Conservation (phyloP, 2,113 vertebrate genomes). For the Vireo altiloquus region DNA sequence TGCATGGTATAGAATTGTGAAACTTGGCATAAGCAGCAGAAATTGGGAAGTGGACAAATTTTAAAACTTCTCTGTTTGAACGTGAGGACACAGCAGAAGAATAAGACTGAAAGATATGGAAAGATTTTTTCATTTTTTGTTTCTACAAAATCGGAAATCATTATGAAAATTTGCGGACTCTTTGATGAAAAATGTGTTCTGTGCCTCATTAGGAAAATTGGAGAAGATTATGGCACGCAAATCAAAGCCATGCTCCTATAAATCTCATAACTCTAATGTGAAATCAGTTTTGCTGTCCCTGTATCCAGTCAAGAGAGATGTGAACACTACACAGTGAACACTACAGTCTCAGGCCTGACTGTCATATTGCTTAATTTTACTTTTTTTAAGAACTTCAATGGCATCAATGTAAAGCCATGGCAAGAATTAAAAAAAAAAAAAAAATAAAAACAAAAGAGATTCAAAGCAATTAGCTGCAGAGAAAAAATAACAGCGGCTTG, state of each 20-base stretch:
- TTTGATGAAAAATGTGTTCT: background rate
- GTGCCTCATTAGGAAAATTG: background rate
- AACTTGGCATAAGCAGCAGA: background rate
- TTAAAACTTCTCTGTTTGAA: background rate
- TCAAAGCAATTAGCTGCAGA: background rate
- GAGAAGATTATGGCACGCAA: background rate
- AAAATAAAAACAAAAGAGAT: background rate
- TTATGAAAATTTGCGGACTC: background rate
- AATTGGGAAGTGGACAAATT: background rate
- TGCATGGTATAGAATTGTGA: background rate
- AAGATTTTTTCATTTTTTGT: background rate
- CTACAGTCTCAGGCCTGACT: background rate
- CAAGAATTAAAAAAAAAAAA: background rate
- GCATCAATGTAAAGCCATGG: background rate
- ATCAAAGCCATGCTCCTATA: background rate
- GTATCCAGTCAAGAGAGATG: background rate
- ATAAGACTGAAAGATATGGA: background rate
- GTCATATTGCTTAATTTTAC: background rate
- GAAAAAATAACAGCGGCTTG: background rate
- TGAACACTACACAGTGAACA: background rate
- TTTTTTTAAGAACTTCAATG: background rate
- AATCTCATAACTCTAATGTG: background rate
- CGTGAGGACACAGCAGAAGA: background rate
- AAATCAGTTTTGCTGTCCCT: background rate
- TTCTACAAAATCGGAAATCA: background rate